A percentile compares a stretch with the other conserved stretches of the same genome.
phyloP scores from a whole-genome alignment of 2,113 vertebrate species.

The Bucco capensis region DNA sequence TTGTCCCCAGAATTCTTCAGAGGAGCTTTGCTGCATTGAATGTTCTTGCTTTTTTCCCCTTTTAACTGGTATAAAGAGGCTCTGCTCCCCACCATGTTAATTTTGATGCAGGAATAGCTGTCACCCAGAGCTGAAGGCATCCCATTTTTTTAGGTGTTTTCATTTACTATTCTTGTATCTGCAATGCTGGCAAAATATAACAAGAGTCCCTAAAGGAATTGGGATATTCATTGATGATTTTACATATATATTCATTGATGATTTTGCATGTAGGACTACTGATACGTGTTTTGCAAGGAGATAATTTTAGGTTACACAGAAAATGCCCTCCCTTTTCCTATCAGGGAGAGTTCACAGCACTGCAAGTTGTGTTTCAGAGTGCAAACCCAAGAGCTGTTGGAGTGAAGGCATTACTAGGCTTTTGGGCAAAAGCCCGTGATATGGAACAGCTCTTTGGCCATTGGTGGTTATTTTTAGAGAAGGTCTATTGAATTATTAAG shows the following conservation, averaged over 20 bases:
- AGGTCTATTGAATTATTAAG: conserved; percentile 2
- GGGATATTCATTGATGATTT: fast-evolving
- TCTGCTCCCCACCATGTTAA: background rate
- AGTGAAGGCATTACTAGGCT: background rate
- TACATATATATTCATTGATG: background rate
- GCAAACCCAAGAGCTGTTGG: background rate
- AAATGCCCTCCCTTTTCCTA: background rate
- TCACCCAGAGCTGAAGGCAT: background rate
- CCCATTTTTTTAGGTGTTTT: background rate
- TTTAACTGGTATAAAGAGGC: background rate
- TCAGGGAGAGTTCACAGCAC: background rate
- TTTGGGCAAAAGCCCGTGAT: background rate
- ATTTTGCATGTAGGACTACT: background rate
- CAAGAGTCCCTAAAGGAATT: background rate
- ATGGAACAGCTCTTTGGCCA: background rate
- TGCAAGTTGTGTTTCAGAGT: background rate
- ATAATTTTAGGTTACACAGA: fast-evolving
- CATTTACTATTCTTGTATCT: background rate
- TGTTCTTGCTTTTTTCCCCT: background rate
- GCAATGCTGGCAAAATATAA: background rate
- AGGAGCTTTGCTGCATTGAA: background rate
- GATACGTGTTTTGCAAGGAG: background rate
- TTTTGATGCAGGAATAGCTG: background rate
- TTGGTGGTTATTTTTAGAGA: background rate
- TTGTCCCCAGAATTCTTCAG: background rate